Evolutionary conservation across 2,888 invertebrate genomes (phyloP).

Genomic region (Tuta absoluta): DNA sequence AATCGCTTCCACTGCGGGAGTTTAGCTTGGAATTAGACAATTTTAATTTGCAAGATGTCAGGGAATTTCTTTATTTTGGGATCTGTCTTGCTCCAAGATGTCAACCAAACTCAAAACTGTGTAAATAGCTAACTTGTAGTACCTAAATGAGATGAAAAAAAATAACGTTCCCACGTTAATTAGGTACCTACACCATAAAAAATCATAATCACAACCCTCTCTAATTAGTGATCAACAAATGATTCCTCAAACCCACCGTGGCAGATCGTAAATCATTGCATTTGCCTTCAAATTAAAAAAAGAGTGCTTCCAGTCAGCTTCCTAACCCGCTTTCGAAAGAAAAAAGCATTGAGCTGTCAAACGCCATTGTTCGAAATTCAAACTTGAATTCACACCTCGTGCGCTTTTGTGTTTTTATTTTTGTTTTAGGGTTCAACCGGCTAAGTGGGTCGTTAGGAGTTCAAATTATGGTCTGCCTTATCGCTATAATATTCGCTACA

Average conservation of each 20-base stretch:
- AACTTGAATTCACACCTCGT: slow-evolving; percentile 44
- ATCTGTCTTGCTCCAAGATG: no score
- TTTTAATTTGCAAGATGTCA: no score
- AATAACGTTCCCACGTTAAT: slow-evolving; percentile 14
- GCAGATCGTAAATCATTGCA: slow-evolving; percentile 39
- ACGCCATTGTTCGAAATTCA: slow-evolving; percentile 43
- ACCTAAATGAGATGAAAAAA: no score
- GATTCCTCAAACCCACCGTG: slow-evolving; percentile 29
- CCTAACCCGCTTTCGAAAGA: slow-evolving; percentile 35
- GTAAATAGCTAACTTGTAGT: no score
- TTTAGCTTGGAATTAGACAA: no score
- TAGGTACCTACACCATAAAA: slow-evolving; percentile 8
- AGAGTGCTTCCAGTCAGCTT: slow-evolving; percentile 26
- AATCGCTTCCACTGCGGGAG: no score
- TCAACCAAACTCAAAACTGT: no score
- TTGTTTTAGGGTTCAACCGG: slow-evolving; percentile 18
- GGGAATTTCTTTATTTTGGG: no score
- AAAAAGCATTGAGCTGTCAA: slow-evolving; percentile 48
- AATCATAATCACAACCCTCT: slow-evolving; percentile 13
- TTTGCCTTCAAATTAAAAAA: slow-evolving; percentile 24
- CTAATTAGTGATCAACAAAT: slow-evolving; percentile 16
- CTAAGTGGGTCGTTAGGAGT: not conserved
- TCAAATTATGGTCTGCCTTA: not conserved
- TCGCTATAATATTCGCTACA: no score
- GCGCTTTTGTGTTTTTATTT: slow-evolving; percentile 39